A percentile compares a stretch with the other conserved stretches of the same genome.
Evolutionary conservation across 1,140 invertebrate genomes (phyloP).

Genomic region (Spodoptera frugiperda): DNA sequence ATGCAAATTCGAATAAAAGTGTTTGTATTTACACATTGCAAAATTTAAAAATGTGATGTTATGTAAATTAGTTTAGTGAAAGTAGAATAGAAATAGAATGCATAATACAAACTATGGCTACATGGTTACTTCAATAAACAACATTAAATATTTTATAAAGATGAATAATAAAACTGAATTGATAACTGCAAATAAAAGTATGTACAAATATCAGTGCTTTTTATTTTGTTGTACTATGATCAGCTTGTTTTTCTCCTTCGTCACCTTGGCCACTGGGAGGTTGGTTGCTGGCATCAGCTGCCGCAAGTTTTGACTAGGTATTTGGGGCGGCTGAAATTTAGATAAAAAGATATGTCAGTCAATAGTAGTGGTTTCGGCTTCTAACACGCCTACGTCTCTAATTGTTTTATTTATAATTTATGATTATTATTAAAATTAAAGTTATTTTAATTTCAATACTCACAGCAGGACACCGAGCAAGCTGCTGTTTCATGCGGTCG

Average conservation of each 20-base stretch:
- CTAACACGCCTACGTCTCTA: too few species aligned
- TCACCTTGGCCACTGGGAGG: conserved; percentile 90
- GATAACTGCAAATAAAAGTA: conserved; percentile 62
- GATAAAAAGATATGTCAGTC: not conserved
- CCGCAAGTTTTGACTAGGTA: conserved; percentile 87
- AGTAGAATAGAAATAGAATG: conserved; percentile 10
- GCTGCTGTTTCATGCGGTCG: conserved; percentile 76
- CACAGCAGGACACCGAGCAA: conserved; percentile 75
- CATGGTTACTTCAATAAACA: conserved; percentile 21
- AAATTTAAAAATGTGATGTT: conserved; percentile 23
- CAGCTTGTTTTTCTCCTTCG: conserved; percentile 91
- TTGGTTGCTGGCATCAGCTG: conserved; percentile 87
- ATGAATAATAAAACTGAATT: conserved; percentile 60
- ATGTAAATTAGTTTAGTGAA: not conserved
- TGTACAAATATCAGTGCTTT: conserved; percentile 75
- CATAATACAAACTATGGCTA: conserved; percentile 1
- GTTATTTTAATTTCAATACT: too few species aligned
- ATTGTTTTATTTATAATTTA: too few species aligned
- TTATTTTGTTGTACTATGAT: conserved; percentile 90
- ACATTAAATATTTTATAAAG: conserved; percentile 30
- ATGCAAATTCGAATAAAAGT: conserved; percentile 1
- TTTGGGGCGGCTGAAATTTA: conserved; percentile 78
- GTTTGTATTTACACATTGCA: conserved; percentile 31
- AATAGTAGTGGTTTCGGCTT: not conserved
- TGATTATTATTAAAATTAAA: too few species aligned